These are phyloP conservation scores for Dermochelys coriacea DNA, from an alignment of 2,797 vertebrate species.

Conservation along the genomic window DNA sequence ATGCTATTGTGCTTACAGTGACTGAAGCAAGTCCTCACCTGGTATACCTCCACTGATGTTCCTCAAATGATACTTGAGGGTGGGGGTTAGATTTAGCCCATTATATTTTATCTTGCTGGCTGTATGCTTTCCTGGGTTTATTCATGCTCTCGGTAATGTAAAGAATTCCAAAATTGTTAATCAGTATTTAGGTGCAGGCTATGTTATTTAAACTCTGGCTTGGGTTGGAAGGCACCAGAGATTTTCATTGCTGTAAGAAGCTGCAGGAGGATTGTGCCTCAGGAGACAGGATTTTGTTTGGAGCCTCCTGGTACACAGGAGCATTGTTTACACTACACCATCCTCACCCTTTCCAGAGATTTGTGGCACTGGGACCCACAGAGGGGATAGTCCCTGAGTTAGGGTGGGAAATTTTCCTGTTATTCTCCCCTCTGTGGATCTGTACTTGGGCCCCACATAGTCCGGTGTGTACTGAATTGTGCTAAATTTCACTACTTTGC, in stretches of 20 bases:
- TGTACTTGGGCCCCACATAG: neutral
- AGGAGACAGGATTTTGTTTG: neutral
- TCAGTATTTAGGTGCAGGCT: neutral
- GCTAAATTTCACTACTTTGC: neutral
- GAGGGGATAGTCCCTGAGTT: neutral
- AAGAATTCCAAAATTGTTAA: neutral
- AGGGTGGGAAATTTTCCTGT: neutral
- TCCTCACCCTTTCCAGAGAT: neutral
- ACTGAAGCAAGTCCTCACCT: conserved; percentile 43
- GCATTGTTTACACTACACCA: neutral
- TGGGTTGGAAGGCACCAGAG: neutral
- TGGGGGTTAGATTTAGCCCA: neutral
- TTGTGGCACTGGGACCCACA: neutral
- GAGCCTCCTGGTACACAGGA: neutral
- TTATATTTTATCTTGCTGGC: neutral
- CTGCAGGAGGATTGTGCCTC: neutral
- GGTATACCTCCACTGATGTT: conserved; percentile 11
- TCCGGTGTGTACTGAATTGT: neutral
- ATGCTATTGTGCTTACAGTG: conserved; percentile 40
- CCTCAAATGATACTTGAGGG: neutral
- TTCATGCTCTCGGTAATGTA: neutral
- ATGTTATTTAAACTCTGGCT: neutral
- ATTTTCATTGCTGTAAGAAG: neutral
- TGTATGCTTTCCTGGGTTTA: neutral
- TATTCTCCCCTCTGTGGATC: neutral